Conservation (phyloP, 2,888 invertebrate genomes). For the Ophioninae sp. region DNA sequence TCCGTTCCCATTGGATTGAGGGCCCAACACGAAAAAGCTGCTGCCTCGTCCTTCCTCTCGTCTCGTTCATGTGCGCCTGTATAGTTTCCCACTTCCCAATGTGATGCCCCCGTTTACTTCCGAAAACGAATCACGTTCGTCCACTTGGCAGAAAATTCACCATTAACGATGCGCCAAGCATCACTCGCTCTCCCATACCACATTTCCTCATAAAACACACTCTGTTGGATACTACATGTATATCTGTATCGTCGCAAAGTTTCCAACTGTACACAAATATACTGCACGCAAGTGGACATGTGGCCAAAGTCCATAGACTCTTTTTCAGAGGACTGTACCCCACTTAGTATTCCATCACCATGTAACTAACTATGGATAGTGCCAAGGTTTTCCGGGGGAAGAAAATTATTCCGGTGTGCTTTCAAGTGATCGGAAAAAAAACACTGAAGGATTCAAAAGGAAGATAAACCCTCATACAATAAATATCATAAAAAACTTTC, state of each 20-base stretch:
- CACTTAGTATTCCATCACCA: constrained; percentile 45
- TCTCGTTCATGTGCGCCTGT: constrained; percentile 2
- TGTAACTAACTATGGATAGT: constrained; percentile 34
- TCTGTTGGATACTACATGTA: not conserved
- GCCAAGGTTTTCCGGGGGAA: constrained; percentile 35
- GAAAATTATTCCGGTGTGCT: constrained; percentile 4
- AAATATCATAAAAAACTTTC: not conserved
- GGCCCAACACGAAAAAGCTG: not conserved
- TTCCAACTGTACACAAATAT: not conserved
- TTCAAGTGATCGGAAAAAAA: constrained; percentile 42
- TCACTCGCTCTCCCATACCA: constrained; percentile 40
- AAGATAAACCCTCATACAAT: not conserved
- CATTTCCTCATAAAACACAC: constrained; percentile 27
- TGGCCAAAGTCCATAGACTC: not conserved
- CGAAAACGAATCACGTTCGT: constrained; percentile 59
- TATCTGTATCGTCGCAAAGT: constrained; percentile 10
- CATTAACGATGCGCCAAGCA: constrained; percentile 56
- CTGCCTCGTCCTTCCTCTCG: not conserved
- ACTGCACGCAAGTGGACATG: not conserved
- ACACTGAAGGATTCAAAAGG: not conserved
- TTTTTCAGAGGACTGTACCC: constrained; percentile 23
- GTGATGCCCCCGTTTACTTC: constrained; percentile 25
- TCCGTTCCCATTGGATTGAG: constrained; percentile 16
- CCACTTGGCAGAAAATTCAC: constrained; percentile 62
- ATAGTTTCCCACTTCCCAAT: not conserved